Base-by-base conservation (phyloP, 2,888 invertebrate genomes). In the Sarcophaga variegata region DNA sequence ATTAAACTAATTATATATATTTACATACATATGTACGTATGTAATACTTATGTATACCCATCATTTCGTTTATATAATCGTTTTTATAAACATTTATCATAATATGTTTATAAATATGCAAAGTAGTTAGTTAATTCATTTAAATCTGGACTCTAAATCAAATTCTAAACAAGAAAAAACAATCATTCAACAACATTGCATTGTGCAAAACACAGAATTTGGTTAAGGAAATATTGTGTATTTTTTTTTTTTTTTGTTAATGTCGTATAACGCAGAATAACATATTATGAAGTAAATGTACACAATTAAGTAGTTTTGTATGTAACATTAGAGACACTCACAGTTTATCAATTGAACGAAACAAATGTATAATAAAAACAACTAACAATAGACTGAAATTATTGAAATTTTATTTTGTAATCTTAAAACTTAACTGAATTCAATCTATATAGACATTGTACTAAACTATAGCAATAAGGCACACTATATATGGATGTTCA, bases 131-230 rank as follows among this genome's bases (percentile, higher is more conserved):
- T 64, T 80, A 80, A 72, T 67, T 45, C 8, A 10, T 37, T 37
- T 37, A 37, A 37, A 37, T 37, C 37, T 20, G 10, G 62, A 62
- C 10, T 62, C 17, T 62, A 62, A 66, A 22, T 59, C 45, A 67
- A 17, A 47, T 47, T 69, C 69, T 69, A 71, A 37, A 54, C 47
- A 25, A 69, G 60, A 25, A 62, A 66, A n/a, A 69, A 11, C 37
- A 60, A 12, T 2, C 14, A 54, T 1, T 1, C 54, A 54, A 54
- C 14, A 54, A 54, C 8, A 63, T 80, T 67, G 49, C 17, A 37
- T 27, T 76, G 63, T 63, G 69, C 54, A 64, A 71, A 72, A 63
- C 60, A 49, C 37, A 60, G 27, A 74, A 66, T 60, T 60, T 67
- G 72, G n/a, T 25, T 64, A 54, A 12, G 49, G n/a, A 37, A 37